Conservation (phyloP, 2,888 invertebrate species). For the Lapara coniferarum region DNA sequence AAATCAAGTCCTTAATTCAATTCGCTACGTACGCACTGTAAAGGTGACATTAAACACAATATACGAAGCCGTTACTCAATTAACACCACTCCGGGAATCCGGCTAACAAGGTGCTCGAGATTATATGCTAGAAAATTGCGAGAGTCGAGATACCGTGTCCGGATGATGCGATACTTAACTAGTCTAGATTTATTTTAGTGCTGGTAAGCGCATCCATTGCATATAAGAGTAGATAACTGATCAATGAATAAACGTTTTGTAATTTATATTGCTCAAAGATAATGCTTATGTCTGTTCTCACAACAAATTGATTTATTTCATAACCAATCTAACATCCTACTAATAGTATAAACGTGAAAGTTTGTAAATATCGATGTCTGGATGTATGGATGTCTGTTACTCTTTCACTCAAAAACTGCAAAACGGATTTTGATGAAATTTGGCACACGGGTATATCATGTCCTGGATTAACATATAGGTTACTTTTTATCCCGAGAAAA, state of each 20-base stretch:
- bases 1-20: conserved; percentile 31
- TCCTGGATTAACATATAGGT: too few species aligned
- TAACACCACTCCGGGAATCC: conserved; percentile 59
- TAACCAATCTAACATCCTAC: too few species aligned
- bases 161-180: conserved; percentile 48
- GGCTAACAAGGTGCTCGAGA: conserved; percentile 60
- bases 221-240: background rate
- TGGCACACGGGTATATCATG: too few species aligned
- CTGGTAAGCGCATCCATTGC: conserved; percentile 49
- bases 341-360: too few species aligned
- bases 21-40: conserved; percentile 27
- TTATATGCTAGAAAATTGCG: conserved; percentile 42
- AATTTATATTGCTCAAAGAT: background rate
- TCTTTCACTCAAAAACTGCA: too few species aligned
- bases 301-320: too few species aligned
- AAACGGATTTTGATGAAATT: too few species aligned
- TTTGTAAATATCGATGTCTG: too few species aligned
- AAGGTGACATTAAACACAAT: conserved; percentile 46
- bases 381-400: too few species aligned
- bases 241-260: background rate
- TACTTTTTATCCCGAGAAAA: too few species aligned
- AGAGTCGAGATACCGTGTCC: conserved; percentile 46
- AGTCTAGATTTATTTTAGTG: conserved; percentile 66
- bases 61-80: conserved; percentile 63
- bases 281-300: too few species aligned